A percentile compares a stretch with the other conserved stretches of the same genome.
These are phyloP conservation scores for Carapus acus DNA, from an alignment of 2,797 vertebrate genomes.

Conservation along the genomic window DNA sequence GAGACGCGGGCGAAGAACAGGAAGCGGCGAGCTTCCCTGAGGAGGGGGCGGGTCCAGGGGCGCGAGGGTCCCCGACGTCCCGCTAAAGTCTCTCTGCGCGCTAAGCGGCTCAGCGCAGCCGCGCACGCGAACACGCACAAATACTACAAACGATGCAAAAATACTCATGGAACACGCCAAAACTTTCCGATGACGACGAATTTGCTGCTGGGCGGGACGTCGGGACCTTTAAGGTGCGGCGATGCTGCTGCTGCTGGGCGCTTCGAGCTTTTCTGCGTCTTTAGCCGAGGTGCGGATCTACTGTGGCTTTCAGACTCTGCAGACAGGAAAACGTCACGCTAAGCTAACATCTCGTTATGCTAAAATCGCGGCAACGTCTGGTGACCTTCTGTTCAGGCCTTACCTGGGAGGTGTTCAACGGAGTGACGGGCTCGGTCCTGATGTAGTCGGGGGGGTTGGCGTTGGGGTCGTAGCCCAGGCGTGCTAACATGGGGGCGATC, in stretches of 20 bases:
- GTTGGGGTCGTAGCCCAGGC: constrained; percentile 87
- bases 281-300: constrained; percentile 50
- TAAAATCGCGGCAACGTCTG: too few relatives aligned
- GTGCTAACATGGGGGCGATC: constrained; percentile 90
- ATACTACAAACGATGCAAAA: constrained; percentile 36
- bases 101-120: too few relatives aligned
- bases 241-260: background rate
- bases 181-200: constrained; percentile 22
- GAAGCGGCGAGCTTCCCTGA: constrained; percentile 22
- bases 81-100: too few relatives aligned
- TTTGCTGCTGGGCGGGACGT: constrained; percentile 32
- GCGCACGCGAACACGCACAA: constrained; percentile 16
- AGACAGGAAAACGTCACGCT: constrained; percentile 11
- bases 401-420: constrained; percentile 76
- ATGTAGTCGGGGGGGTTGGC: constrained; percentile 92
- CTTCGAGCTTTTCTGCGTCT: background rate
- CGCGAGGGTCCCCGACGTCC: too few relatives aligned
- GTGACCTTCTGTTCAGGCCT: too few relatives aligned
- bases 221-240: constrained; percentile 24
- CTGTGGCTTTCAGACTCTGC: constrained; percentile 54
- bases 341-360: too few relatives aligned
- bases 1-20: constrained; percentile 3
- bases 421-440: constrained; percentile 69
- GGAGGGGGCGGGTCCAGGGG: too few relatives aligned
- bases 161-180: constrained; percentile 23